Percentiles rank a stretch among this genome's conserved stretches.
phyloP scores from a whole-genome alignment of 2,888 invertebrate species.

The Oscheius myriophilus region DNA sequence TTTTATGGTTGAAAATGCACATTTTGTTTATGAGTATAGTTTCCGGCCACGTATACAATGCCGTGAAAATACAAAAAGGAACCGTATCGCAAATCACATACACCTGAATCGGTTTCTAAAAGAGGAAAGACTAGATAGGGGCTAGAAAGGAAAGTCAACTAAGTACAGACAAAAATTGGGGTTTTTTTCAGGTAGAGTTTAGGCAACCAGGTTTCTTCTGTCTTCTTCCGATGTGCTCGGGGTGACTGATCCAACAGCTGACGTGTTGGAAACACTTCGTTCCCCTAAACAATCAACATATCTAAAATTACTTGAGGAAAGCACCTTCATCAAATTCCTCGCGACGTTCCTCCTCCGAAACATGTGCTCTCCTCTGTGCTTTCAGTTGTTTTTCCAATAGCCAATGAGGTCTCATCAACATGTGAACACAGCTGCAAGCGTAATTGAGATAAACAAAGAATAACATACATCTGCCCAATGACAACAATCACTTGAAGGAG shows the following conservation, averaged over 20 bases:
- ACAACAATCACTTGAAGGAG: slow-evolving; percentile 50
- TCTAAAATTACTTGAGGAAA: neutral
- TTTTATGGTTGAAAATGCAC: too few species aligned
- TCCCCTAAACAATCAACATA: neutral
- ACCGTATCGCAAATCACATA: too few species aligned
- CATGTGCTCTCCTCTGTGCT: slow-evolving; percentile 4
- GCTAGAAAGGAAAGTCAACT: neutral
- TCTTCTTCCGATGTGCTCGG: slow-evolving; percentile 12
- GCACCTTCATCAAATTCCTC: slow-evolving; percentile 2
- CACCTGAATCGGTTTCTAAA: too few species aligned
- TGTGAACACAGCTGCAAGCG: slow-evolving; percentile 17
- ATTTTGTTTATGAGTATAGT: too few species aligned
- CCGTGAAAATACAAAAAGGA: too few species aligned
- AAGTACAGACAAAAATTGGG: slow-evolving; percentile 15
- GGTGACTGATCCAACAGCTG: slow-evolving; percentile 19
- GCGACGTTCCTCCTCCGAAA: neutral
- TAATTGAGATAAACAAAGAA: neutral
- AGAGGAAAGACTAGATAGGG: too few species aligned
- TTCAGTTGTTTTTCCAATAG: neutral
- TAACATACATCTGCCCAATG: slow-evolving; percentile 52
- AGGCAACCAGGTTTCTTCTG: slow-evolving; percentile 15
- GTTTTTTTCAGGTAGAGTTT: neutral
- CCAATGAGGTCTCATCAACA: slow-evolving; percentile 26
- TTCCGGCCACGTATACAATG: too few species aligned
- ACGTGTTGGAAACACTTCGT: slow-evolving; percentile 22